Percentiles rank a stretch among this genome's conserved stretches.
Conservation (phyloP, 2,113 vertebrate genomes). For the Sorex araneus region DNA sequence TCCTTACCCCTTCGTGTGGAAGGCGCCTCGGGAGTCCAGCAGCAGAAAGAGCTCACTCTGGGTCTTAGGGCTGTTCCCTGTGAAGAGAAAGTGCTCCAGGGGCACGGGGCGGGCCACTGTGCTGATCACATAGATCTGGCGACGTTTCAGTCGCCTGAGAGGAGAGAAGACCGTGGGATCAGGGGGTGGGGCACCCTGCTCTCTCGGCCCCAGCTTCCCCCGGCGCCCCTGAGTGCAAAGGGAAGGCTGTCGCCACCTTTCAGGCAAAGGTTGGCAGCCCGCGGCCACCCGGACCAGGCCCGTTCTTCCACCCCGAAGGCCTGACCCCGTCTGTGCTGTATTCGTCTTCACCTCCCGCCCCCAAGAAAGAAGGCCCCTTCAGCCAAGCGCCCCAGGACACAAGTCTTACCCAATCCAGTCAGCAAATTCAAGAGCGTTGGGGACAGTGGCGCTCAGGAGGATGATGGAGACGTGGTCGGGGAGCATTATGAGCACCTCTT, state of each 20-base stretch:
- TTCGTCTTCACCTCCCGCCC: neutral
- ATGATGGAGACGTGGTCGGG: constrained; percentile 96
- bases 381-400: neutral
- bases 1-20: constrained; percentile 94
- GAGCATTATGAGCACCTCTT: constrained; percentile 97
- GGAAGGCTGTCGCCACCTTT: neutral
- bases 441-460: constrained; percentile 95
- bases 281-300: neutral
- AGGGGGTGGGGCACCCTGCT: fast-evolving
- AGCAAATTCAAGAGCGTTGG: constrained; percentile 95
- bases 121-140: constrained; percentile 95
- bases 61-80: constrained; percentile 95
- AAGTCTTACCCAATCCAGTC: constrained; percentile 94
- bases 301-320: neutral
- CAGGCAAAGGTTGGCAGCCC: neutral
- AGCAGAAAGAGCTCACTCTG: constrained; percentile 95
- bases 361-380: neutral
- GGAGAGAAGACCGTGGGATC: neutral
- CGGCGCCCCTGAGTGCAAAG: neutral
- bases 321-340: neutral
- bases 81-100: constrained; percentile 95
- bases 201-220: neutral
- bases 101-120: constrained; percentile 94
- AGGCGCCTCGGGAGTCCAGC: constrained; percentile 91
- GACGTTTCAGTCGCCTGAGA: constrained; percentile 93